Evolutionary conservation across 2,113 vertebrate species (phyloP), one percentile per base, ranked within the genome.

Genomic region (Anhinga anhinga): DNA sequence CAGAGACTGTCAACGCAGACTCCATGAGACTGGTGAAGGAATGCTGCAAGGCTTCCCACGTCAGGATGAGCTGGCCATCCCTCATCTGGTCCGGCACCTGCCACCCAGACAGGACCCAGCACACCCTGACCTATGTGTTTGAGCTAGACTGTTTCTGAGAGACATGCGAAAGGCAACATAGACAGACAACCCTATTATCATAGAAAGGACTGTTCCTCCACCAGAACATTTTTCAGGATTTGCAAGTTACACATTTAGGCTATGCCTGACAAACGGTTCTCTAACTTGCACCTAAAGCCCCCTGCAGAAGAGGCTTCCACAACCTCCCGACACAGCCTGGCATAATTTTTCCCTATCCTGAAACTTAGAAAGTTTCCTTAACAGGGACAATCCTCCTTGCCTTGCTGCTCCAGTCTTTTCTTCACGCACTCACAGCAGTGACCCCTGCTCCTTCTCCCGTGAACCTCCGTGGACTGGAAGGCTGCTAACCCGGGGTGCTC

Each of bases 1-100:
- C 70, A 56, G 56, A 13, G n/a, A 7, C 14, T 26, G 69, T 36
- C 44, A 14, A 7, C 2, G 16, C 45, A 47, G 71, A 27, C 7
- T 38, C 69, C 10, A 15, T 23, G 13, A 15, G 29, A 40, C 58
- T 26, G 69, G 13, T 3, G 45, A 23, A 11, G 29, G 53, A 14
- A 9, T 2, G 55, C 21, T 7, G 29, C 18, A 1, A 1, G 42
- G 77, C 49, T 25, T 5, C n/a, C 17, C 22, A 3, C 1, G 0
- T 5, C 32, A 6, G 44, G 45, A 25, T 8, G 40, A 20, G 62
- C n/a, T 17, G n/a, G 40, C 19, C 55, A n/a, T 1, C 63, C 34
- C 40, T 27, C n/a, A 2, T 4, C 63, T 2, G 29, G 45, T 1
- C 62, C 40, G 8, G 52, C 4, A 13, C 38, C 9, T 1, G 13